phyloP scores from a whole-genome alignment of 2,797 vertebrate species.

The Anabas testudineus region DNA sequence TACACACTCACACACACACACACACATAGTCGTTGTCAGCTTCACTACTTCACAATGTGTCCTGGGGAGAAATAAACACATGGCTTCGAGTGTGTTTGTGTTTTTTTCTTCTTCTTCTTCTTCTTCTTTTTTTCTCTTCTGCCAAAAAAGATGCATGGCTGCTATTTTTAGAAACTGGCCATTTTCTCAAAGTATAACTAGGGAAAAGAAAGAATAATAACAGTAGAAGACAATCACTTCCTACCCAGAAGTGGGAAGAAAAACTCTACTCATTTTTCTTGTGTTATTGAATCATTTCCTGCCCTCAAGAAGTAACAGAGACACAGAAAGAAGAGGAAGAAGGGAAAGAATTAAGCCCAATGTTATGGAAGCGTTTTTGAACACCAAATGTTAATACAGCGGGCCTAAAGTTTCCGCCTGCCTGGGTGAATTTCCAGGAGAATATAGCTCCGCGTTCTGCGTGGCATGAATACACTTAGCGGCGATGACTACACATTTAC shows the following conservation, averaged over 20 bases:
- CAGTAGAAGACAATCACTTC: conserved; percentile 61
- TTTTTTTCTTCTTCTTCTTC: too few species aligned
- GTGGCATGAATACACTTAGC: conserved; percentile 50
- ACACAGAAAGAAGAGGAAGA: conserved; percentile 15
- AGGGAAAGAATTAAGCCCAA: conserved; percentile 32
- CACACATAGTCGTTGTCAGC: conserved; percentile 48
- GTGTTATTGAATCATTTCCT: conserved; percentile 73
- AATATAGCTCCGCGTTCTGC: conserved; percentile 42
- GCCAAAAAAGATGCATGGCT: conserved; percentile 71
- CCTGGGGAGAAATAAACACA: conserved; percentile 76
- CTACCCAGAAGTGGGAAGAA: conserved; percentile 59
- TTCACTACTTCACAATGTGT: conserved; percentile 57
- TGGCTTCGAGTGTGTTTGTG: conserved; percentile 59
- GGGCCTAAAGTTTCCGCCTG: conserved; percentile 50
- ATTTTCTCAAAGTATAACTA: conserved; percentile 71
- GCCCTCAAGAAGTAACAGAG: conserved; percentile 65
- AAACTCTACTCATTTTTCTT: conserved; percentile 66
- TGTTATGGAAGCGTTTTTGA: conserved; percentile 65
- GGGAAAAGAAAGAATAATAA: conserved; percentile 66
- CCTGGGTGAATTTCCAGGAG: conserved; percentile 19
- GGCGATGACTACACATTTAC: conserved; percentile 48
- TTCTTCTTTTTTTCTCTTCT: conserved; percentile 44
- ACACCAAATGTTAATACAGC: conserved; percentile 73
- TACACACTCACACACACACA: conserved; percentile 23
- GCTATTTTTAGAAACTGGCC: conserved; percentile 73